Percentiles rank a stretch among this genome's conserved stretches.
phyloP scores from a whole-genome alignment of 2,113 vertebrate species.

The Tricholaema leucomelas region DNA sequence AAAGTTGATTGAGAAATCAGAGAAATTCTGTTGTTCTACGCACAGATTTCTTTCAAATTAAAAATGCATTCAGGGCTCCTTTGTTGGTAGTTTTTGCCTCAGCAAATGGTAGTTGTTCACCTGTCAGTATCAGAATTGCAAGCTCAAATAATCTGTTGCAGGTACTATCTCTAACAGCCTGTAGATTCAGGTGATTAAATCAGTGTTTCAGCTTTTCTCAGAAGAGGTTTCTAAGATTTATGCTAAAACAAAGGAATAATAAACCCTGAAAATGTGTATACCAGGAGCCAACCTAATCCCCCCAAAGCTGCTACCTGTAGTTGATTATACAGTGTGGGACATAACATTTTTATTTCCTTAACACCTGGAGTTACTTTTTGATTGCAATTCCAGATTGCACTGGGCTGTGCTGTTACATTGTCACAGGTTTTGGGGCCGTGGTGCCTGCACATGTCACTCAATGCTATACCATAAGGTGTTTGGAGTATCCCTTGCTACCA shows the following conservation, averaged over 20 bases:
- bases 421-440: neutral
- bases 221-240: neutral
- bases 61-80: neutral
- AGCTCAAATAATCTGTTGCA: neutral
- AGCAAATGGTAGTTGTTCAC: neutral
- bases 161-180: neutral
- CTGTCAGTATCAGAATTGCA: neutral
- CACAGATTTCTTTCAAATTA: neutral
- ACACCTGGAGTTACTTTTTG: neutral
- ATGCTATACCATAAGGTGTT: fast-evolving
- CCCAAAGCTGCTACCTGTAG: neutral
- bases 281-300: neutral
- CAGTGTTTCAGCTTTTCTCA: neutral
- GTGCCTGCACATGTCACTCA: neutral
- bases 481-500: neutral
- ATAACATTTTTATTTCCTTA: neutral
- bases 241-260: neutral
- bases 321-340: fast-evolving
- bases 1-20: constrained; percentile 21
- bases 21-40: neutral
- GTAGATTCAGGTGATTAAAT: neutral
- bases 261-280: neutral
- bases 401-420: neutral
- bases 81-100: neutral
- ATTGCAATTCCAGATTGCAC: neutral